Evolutionary conservation across 2,888 invertebrate genomes (phyloP).

Genomic region (Sinopyrophorus schimmeli): DNA sequence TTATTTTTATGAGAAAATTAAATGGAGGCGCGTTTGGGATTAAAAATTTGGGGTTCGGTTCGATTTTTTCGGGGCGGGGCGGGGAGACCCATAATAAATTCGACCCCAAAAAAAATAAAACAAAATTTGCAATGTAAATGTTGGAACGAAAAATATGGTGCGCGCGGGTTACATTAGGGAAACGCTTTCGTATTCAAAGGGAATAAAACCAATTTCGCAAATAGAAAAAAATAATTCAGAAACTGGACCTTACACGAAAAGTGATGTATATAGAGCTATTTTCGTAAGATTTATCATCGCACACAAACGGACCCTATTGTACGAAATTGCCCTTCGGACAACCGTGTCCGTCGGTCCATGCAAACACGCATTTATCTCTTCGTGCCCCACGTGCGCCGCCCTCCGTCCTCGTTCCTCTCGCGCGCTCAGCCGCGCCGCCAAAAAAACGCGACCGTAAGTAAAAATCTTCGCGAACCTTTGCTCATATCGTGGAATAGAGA

Average conservation of each 20-base stretch:
- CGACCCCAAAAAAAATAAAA: no score
- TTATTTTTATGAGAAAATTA: no score
- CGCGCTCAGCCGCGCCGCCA: background rate
- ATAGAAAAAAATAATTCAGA: constrained; percentile 24
- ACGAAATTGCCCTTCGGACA: constrained; percentile 34
- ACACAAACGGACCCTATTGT: constrained; percentile 35
- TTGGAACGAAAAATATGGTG: no score
- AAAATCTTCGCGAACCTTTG: background rate
- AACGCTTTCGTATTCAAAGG: constrained; percentile 19
- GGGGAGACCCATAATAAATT: no score
- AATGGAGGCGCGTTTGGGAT: no score
- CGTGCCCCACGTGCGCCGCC: constrained; percentile 24
- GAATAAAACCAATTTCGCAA: constrained; percentile 18
- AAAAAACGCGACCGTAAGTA: constrained; percentile 11
- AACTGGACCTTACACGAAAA: constrained; percentile 24
- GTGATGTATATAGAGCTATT: constrained; percentile 31
- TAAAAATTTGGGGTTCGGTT: no score
- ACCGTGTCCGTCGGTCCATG: constrained; percentile 34
- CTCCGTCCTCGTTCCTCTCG: background rate
- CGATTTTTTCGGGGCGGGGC: no score
- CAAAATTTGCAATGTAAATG: no score
- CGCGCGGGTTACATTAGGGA: constrained; percentile 7
- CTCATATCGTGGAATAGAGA: constrained; percentile 1
- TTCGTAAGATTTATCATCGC: constrained; percentile 34
- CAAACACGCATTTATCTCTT: constrained; percentile 31